phyloP scores from a whole-genome alignment of 2,888 invertebrate genomes.

The Acrobasis suavella region DNA sequence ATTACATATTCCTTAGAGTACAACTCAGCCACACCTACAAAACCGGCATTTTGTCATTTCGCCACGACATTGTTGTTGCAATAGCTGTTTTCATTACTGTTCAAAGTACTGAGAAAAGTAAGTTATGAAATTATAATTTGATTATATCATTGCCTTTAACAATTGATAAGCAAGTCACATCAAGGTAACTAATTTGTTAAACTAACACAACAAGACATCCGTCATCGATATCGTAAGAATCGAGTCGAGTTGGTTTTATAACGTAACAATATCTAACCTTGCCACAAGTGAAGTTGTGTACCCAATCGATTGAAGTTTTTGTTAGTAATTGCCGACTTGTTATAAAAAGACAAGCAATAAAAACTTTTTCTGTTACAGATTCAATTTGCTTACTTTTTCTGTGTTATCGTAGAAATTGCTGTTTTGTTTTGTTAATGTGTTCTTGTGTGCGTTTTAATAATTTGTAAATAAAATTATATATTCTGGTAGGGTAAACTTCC shows the following conservation, averaged over 20 bases:
- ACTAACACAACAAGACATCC: constrained; percentile 40
- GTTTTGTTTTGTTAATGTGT: too few relatives aligned
- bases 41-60: too few relatives aligned
- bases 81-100: constrained; percentile 8
- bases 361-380: too few relatives aligned
- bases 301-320: constrained; percentile 26
- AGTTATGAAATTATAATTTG: constrained; percentile 2
- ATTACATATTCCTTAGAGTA: too few relatives aligned
- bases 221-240: constrained; percentile 48
- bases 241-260: constrained; percentile 48
- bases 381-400: too few relatives aligned
- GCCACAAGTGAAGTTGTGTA: constrained; percentile 45
- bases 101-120: constrained; percentile 6
- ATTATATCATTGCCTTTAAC: constrained; percentile 1
- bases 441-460: too few relatives aligned
- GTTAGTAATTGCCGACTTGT: background rate
- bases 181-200: constrained; percentile 43
- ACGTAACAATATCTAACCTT: constrained; percentile 56
- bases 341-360: too few relatives aligned
- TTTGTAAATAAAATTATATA: too few relatives aligned
- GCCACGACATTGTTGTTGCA: background rate
- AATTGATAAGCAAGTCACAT: constrained; percentile 32
- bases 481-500: too few relatives aligned
- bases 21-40: too few relatives aligned
- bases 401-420: too few relatives aligned